Evolutionary conservation across 1,140 invertebrate species (phyloP), one percentile per base, ranked within the genome.

Genomic region (Cyrtorhinus lividipennis): DNA sequence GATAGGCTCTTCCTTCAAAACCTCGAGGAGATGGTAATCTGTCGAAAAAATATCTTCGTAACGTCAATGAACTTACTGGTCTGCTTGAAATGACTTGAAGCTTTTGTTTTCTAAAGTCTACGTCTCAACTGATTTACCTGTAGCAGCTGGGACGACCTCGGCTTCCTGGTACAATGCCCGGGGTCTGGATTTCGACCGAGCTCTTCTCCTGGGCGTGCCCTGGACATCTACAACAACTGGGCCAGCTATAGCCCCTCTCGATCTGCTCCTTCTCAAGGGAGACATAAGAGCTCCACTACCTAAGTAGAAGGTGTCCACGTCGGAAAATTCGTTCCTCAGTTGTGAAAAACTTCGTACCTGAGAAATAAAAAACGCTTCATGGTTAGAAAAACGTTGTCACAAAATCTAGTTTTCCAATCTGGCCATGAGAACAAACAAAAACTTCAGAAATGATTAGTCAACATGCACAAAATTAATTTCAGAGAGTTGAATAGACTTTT

Each of bases 271-370:
- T 68, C 83, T 74, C 18, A 82, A 78, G 1, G 83, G 83, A 0
- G 83, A 84, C 44, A 76, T 74, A 0, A 75, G 76, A 24, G 78
- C 74, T 0, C 82, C 81, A 13, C 81, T 79, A 13, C 84, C 86
- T 68, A 93, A 74, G 72, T 92, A 92, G 74, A 95, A 95, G 12
- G 89, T 92, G 71, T 92, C 89, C 38, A 92, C 85, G 67, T 92
- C 88, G 0, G 88, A 86, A 70, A 92, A 92, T 69, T 95, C 91
- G 70, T 92, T 90, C 45, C 90, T 81, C 30, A 95, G 73, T 67
- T 95, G 91, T 0, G 90, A 93, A 73, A 93, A 94, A 73, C 91
- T 94, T 64, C 90, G 79, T 1, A 95, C 85, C 86, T 89, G 68
- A 10, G 64, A 59, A 53, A 53, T 44, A 8, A 44, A 44, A 44